Base-by-base conservation (phyloP, 2,113 vertebrate species). In the Sinocyclocheilus anophthalmus region DNA sequence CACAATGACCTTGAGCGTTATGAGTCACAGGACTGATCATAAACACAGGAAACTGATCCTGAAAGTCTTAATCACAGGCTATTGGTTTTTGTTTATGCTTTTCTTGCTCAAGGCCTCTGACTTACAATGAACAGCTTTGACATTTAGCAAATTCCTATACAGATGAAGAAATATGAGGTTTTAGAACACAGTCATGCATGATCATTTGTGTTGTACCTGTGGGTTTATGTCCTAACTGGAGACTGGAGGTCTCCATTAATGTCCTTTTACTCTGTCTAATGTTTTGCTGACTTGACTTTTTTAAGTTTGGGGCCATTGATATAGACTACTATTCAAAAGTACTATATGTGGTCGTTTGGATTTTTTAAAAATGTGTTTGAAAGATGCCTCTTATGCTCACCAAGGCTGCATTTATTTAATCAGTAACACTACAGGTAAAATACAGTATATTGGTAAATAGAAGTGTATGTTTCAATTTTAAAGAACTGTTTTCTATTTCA, bases 21-120 rank as follows among this genome's bases (percentile, higher is more conserved):
- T 78, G 50, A 24, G 39, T 75, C 72, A 75, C 70, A 22, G 67
- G 6, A 18, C 30, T 5, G 67, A 18, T 45, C 12, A 16, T 67
- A 16, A 37, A 37, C 70, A 48, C 45, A 48, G 45, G 45, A 48
- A 48, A 48, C 45, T 48, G 45, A 48, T 48, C 45, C 12, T 12
- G 45, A 48, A 48, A 0, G 5, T 13, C 22, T n/a, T 73, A 45
- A 45, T 45, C 42, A 45, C 42, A 45, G 33, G 70, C 5, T 20
- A 2, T 45, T n/a, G 18, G 70, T 73, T 73, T n/a, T 20, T 73
- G 37, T 37, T 70, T 18, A 30, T 4, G 20, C 39, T 11, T 75
- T 75, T 75, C 72, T 42, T 45, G 72, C n/a, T 76, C 73, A 76
- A 76, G 73, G 73, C 6, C 45, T 76, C 53, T 26, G 45, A 26